Conservation (phyloP, 2,888 invertebrate species). For the Volucella zonaria region DNA sequence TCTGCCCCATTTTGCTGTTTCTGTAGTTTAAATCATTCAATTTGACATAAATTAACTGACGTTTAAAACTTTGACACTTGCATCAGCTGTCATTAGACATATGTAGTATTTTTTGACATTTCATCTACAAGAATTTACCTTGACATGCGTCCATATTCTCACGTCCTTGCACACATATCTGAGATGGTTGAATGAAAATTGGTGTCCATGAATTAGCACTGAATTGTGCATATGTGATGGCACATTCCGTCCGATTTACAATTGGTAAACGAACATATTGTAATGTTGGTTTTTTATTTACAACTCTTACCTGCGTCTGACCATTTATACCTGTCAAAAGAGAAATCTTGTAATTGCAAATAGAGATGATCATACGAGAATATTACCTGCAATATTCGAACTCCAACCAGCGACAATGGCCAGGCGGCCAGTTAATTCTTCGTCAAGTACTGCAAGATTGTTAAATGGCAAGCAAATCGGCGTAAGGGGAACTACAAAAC, state of each 20-base stretch:
- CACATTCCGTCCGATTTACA: constrained; percentile 81
- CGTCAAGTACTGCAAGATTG: constrained; percentile 75
- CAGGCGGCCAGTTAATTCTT: constrained; percentile 83
- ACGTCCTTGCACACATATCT: constrained; percentile 82
- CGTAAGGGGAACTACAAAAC: constrained; percentile 78
- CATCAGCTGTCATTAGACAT: no score
- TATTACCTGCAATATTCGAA: constrained; percentile 85
- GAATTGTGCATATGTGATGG: constrained; percentile 80
- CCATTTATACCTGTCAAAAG: constrained; percentile 47
- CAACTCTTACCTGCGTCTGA: constrained; percentile 17
- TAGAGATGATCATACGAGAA: constrained; percentile 9
- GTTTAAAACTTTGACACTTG: no score
- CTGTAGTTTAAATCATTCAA: no score
- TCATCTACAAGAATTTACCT: constrained; percentile 74
- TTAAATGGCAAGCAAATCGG: constrained; percentile 84
- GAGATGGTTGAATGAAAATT: constrained; percentile 81
- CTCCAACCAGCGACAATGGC: constrained; percentile 91
- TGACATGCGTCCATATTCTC: constrained; percentile 82
- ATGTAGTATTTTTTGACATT: background rate
- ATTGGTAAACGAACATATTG: constrained; percentile 83
- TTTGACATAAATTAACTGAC: no score
- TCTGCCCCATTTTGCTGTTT: no score
- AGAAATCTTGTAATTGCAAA: constrained; percentile 5
- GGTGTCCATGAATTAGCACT: constrained; percentile 82
- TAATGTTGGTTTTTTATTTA: constrained; percentile 76